Evolutionary conservation across 2,888 invertebrate species (phyloP).

Genomic region (Oxytorus armatus): DNA sequence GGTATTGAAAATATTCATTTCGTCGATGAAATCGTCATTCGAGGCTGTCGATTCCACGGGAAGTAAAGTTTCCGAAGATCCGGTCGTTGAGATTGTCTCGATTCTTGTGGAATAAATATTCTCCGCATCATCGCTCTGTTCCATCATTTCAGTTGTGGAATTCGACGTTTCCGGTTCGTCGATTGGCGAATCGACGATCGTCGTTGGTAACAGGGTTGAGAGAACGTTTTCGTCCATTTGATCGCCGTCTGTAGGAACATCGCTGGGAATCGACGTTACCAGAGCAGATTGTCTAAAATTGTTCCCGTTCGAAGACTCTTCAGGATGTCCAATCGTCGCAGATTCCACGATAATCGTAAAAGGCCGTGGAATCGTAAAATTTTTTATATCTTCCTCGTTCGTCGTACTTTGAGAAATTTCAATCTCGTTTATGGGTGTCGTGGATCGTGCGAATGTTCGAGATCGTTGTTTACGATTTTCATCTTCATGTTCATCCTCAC

Average conservation of each 20-base stretch:
- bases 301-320: not conserved
- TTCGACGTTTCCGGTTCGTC: conserved; percentile 18
- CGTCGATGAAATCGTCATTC: conserved; percentile 1
- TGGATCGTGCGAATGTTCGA: conserved; percentile 15
- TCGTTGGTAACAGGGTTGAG: conserved; percentile 44
- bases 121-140: not conserved
- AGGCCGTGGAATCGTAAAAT: not conserved
- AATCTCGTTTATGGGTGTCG: conserved; percentile 12
- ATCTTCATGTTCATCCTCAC: conserved; percentile 1
- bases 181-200: conserved; percentile 30
- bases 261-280: conserved; percentile 38
- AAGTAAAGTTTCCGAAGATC: conserved; percentile 32
- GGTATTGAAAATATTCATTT: not conserved
- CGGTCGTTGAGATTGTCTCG: conserved; percentile 19
- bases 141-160: conserved; percentile 3
- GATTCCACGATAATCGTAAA: conserved; percentile 56
- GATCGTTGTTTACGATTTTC: conserved; percentile 20
- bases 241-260: not conserved
- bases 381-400: conserved; percentile 22
- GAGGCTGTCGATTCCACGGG: conserved; percentile 22
- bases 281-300: not conserved
- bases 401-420: not conserved
- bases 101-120: not conserved
- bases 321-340: conserved; percentile 1
- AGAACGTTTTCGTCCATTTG: not conserved